These are phyloP conservation scores for Euzetes globulus DNA, from an alignment of 2,888 invertebrate genomes.

Conservation along the genomic window DNA sequence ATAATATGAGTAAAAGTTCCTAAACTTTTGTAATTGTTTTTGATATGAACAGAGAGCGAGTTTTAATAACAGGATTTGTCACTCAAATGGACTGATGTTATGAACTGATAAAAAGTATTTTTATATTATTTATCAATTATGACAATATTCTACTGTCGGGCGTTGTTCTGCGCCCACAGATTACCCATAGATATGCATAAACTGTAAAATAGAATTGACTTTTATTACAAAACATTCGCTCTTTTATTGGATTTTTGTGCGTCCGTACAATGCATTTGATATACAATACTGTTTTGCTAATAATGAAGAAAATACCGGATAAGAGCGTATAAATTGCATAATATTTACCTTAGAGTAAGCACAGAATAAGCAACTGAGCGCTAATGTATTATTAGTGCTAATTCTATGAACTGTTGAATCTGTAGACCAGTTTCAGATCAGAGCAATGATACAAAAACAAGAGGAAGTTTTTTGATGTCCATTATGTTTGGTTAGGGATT, in stretches of 20 bases:
- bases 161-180: neutral
- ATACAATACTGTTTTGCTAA: neutral
- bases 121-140: neutral
- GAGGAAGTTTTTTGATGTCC: slow-evolving; percentile 22
- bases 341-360: slow-evolving; percentile 5
- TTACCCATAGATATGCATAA: neutral
- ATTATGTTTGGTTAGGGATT: slow-evolving; percentile 7
- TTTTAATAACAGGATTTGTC: too few species aligned
- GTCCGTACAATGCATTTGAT: neutral
- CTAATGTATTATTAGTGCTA: neutral
- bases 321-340: slow-evolving; percentile 7
- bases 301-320: slow-evolving; percentile 24
- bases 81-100: too few species aligned
- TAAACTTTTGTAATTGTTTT: too few species aligned
- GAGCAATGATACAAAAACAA: slow-evolving; percentile 7
- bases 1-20: too few species aligned
- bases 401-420: neutral
- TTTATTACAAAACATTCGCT: slow-evolving; percentile 14
- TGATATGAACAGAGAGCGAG: too few species aligned
- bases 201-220: neutral
- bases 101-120: neutral
- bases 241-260: neutral
- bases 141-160: slow-evolving; percentile 1
- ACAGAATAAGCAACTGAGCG: neutral
- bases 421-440: neutral